Percentiles rank a stretch among this genome's conserved stretches.
These are phyloP conservation scores for Sebastes miniatus DNA, from an alignment of 2,797 vertebrate species.

Conservation along the genomic window DNA sequence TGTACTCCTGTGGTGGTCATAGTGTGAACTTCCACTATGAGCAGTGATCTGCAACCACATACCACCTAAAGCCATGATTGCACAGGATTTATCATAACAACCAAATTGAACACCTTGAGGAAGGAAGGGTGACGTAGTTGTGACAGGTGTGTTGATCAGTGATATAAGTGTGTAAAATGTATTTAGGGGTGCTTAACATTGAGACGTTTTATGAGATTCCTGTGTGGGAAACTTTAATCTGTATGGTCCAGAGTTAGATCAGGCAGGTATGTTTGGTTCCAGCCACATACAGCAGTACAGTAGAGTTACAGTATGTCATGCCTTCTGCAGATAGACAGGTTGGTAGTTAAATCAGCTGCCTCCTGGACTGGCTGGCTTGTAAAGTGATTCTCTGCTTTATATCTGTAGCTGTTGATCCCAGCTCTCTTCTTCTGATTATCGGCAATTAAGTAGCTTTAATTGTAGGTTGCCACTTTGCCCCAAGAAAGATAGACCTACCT, in stretches of 20 bases:
- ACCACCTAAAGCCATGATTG: background rate
- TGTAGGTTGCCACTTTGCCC: background rate
- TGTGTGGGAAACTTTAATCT: background rate
- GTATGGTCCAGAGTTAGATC: background rate
- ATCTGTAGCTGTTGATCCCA: background rate
- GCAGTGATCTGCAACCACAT: background rate
- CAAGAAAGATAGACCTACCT: background rate
- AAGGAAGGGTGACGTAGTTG: background rate
- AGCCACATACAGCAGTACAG: background rate
- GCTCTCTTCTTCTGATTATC: background rate
- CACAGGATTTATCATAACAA: background rate
- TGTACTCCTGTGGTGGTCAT: background rate
- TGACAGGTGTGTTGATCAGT: background rate
- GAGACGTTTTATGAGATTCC: background rate
- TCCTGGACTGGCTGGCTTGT: background rate
- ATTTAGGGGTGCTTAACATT: background rate
- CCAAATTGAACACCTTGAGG: background rate
- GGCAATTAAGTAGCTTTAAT: slow-evolving; percentile 4
- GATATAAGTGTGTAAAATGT: background rate
- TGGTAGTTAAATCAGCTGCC: slow-evolving; percentile 1
- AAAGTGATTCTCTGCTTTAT: background rate
- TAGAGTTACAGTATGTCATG: background rate
- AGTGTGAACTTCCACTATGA: background rate
- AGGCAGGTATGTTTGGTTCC: background rate
- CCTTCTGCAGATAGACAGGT: background rate